These are phyloP conservation scores for Plumapathes pennacea DNA, from an alignment of 92 coral and sea anemone genomes.

Conservation along the genomic window DNA sequence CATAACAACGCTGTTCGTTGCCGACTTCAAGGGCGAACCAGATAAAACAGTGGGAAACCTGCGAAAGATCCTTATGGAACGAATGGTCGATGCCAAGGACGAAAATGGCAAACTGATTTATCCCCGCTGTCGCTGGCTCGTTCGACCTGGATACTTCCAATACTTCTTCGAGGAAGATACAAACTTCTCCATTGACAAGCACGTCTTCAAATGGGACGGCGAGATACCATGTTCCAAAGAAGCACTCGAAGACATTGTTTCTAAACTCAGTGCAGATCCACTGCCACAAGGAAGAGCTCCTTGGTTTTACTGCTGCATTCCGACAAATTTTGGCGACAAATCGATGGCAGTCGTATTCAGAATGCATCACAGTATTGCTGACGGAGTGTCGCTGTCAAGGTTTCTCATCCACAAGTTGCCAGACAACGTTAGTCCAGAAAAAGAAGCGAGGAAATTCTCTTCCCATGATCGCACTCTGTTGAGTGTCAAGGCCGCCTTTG, in stretches of 20 bases:
- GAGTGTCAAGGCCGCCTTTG: constrained; percentile 56
- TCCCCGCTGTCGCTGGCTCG: constrained; percentile 56
- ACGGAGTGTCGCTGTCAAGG: constrained; percentile 74
- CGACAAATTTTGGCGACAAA: constrained; percentile 58
- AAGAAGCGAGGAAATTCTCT: constrained; percentile 58
- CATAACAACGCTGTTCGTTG: constrained; percentile 48
- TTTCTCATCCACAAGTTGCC: constrained; percentile 59
- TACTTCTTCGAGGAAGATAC: constrained; percentile 78
- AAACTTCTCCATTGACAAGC: constrained; percentile 66
- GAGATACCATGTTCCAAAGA: constrained; percentile 64
- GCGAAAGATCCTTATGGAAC: constrained; percentile 39
- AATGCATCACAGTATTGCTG: constrained; percentile 76
- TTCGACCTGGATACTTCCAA: constrained; percentile 79
- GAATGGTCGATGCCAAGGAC: constrained; percentile 55
- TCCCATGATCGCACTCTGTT: constrained; percentile 31
- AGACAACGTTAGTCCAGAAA: constrained; percentile 47
- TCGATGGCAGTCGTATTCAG: constrained; percentile 51
- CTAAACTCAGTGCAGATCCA: constrained; percentile 53
- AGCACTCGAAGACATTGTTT: constrained; percentile 70
- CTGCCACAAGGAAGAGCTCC: constrained; percentile 63
- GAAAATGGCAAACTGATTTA: constrained; percentile 45
- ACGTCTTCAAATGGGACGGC: constrained; percentile 73
- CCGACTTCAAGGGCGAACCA: constrained; percentile 13
- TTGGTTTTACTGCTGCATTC: constrained; percentile 73
- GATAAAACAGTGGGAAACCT: constrained; percentile 46